These are phyloP conservation scores for Pangasius macronema DNA, from an alignment of 2,797 vertebrate species.

Conservation along the genomic window DNA sequence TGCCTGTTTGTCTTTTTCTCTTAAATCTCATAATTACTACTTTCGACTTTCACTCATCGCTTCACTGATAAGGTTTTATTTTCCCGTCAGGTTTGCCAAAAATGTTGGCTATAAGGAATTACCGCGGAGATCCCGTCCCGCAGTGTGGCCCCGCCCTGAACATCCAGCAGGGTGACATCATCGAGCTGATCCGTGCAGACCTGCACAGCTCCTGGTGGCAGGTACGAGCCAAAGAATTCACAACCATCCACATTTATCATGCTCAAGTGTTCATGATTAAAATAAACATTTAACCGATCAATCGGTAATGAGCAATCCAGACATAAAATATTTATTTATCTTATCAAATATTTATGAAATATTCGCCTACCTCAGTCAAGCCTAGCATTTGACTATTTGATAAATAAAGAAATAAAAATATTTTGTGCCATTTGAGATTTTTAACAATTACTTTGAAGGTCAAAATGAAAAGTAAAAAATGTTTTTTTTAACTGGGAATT, in stretches of 20 bases:
- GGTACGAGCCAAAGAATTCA: conserved; percentile 71
- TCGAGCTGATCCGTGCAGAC: conserved; percentile 88
- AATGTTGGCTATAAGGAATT: conserved; percentile 90
- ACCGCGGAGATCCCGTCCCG: conserved; percentile 83
- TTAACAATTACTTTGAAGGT: background rate
- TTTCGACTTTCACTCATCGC: background rate
- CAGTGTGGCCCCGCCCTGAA: conserved; percentile 80
- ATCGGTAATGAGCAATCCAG: background rate
- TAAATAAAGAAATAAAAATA: background rate
- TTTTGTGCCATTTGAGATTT: background rate
- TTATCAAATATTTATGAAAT: background rate
- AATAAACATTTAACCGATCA: no score
- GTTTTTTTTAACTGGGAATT: background rate
- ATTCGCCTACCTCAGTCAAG: background rate
- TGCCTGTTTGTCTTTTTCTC: background rate
- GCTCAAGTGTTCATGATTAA: background rate
- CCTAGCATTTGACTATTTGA: background rate
- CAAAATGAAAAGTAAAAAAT: background rate
- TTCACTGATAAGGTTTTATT: background rate
- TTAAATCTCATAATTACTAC: background rate
- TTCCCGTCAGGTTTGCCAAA: conserved; percentile 83
- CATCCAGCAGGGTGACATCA: conserved; percentile 87
- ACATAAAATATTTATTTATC: background rate
- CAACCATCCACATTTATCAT: background rate
- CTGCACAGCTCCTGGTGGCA: conserved; percentile 94